Evolutionary conservation across 2,797 vertebrate species (phyloP).

Genomic region (Rhinoraja longicauda): DNA sequence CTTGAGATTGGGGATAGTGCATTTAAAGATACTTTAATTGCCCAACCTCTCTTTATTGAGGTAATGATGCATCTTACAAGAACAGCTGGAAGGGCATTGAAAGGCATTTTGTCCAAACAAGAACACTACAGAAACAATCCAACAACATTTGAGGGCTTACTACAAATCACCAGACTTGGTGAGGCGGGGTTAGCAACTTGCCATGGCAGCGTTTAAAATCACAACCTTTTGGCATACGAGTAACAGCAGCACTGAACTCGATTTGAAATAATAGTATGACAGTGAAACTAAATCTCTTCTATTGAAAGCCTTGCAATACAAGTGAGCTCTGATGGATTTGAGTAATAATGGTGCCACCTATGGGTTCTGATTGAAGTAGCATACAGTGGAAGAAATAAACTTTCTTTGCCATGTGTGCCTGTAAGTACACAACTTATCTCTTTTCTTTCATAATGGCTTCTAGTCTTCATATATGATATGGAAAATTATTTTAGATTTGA

Average conservation of each 20-base stretch:
- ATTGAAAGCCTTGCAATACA: background rate
- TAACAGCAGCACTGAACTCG: too few species aligned
- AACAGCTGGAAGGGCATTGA: background rate
- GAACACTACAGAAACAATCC: background rate
- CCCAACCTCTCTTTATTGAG: background rate
- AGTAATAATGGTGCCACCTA: conserved; percentile 35
- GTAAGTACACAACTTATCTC: background rate
- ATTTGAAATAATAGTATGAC: too few species aligned
- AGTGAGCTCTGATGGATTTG: background rate
- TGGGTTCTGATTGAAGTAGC: background rate
- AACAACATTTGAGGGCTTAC: background rate
- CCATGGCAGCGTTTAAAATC: background rate
- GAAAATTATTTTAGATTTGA: background rate
- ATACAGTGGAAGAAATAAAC: background rate
- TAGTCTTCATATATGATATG: too few species aligned
- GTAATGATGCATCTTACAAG: background rate
- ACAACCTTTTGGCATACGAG: background rate
- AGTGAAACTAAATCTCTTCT: background rate
- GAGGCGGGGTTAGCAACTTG: background rate
- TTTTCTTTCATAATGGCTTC: background rate
- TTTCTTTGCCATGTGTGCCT: background rate
- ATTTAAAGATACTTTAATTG: background rate
- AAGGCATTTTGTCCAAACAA: background rate
- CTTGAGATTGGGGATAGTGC: background rate
- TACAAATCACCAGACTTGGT: background rate